A percentile compares a stretch with the other conserved stretches of the same genome.
phyloP scores from a whole-genome alignment of 2,113 vertebrate genomes.

The Arenaria interpres region DNA sequence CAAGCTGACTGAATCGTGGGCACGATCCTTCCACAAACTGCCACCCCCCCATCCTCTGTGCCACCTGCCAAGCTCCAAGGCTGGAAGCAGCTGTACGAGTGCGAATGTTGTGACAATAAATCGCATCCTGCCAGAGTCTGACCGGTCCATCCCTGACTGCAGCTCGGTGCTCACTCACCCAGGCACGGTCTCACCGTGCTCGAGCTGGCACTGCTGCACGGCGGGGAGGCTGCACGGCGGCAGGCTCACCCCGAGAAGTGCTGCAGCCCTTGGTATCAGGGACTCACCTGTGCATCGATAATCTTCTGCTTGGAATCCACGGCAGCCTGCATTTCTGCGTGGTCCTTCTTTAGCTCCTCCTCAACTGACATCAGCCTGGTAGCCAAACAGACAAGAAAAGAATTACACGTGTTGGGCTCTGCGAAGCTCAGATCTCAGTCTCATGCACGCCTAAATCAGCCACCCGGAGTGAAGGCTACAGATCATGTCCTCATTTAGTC shows the following conservation, averaged over 20 bases:
- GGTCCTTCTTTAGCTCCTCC: conserved; percentile 98
- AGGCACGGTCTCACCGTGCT: rapidly evolving
- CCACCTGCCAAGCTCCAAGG: background rate
- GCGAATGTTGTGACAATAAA: background rate
- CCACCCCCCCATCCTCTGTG: background rate
- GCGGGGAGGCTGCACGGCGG: background rate
- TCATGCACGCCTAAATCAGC: background rate
- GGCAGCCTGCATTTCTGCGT: conserved; percentile 96
- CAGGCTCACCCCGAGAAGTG: background rate
- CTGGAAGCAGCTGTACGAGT: background rate
- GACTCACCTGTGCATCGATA: conserved; percentile 93
- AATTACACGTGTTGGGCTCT: background rate
- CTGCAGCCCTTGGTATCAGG: background rate
- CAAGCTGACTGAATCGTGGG: background rate
- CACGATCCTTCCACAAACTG: background rate
- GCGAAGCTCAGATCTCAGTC: background rate
- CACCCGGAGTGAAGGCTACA: background rate
- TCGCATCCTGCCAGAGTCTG: background rate
- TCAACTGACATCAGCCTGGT: conserved; percentile 96
- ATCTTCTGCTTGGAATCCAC: conserved; percentile 99
- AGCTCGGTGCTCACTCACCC: background rate
- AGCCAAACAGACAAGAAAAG: background rate
- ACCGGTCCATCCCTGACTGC: background rate
- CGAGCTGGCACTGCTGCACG: background rate
- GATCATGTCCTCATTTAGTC: background rate